These are phyloP conservation scores for Drosophila glabriapex DNA, from an alignment of 2,888 invertebrate species.

Conservation along the genomic window DNA sequence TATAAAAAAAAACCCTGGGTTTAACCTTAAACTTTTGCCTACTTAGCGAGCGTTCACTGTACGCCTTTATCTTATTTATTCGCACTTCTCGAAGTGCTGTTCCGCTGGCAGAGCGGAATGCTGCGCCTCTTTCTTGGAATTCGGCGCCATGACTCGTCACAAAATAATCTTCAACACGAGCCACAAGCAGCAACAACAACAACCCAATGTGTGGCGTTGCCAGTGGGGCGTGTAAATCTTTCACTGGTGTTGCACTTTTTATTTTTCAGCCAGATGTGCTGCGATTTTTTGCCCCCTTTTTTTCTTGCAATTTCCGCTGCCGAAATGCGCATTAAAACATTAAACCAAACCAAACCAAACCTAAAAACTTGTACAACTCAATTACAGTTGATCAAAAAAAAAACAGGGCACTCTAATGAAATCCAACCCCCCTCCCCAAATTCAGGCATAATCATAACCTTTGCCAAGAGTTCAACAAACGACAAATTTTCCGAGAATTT, in stretches of 20 bases:
- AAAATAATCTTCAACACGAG: conserved; percentile 46
- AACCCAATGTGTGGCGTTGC: conserved; percentile 8
- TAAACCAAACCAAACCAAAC: not conserved
- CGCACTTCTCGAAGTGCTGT: conserved; percentile 68
- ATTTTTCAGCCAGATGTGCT: conserved; percentile 56
- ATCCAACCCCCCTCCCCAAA: not conserved
- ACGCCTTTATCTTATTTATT: conserved; percentile 35
- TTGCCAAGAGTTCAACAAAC: conserved; percentile 51
- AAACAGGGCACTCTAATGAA: conserved; percentile 3
- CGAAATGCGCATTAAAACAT: conserved; percentile 44
- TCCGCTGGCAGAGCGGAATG: conserved; percentile 55
- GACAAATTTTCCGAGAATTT: conserved; percentile 7
- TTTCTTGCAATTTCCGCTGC: conserved; percentile 56
- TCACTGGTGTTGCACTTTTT: conserved; percentile 59
- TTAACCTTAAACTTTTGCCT: not conserved
- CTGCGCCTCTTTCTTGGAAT: conserved; percentile 77
- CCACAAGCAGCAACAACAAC: conserved; percentile 15
- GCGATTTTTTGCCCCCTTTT: conserved; percentile 16
- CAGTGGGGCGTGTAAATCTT: conserved; percentile 64
- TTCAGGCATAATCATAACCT: conserved; percentile 2
- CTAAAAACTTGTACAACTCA: conserved; percentile 34
- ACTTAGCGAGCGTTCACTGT: not conserved
- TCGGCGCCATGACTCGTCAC: conserved; percentile 72
- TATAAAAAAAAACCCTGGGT: not conserved
- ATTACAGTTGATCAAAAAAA: conserved; percentile 27